These are phyloP conservation scores for Echinometra lucunter DNA, from an alignment of 53 echinoderm and acorn worm species.

Conservation along the genomic window DNA sequence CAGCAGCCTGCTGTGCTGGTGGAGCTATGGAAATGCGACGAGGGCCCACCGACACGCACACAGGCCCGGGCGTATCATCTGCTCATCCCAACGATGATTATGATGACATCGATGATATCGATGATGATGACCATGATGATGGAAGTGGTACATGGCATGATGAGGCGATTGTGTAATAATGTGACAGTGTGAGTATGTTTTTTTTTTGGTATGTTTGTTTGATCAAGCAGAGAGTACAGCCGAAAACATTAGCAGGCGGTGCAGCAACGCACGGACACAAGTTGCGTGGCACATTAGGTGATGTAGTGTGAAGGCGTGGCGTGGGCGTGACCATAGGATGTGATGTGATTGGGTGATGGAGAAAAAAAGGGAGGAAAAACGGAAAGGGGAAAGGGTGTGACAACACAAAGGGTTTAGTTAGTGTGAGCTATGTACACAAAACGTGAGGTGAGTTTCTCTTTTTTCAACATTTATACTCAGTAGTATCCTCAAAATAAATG, in stretches of 20 bases:
- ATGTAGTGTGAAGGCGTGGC: slow-evolving; percentile 64
- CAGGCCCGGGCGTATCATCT: slow-evolving; percentile 95
- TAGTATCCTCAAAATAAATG: slow-evolving; percentile 40
- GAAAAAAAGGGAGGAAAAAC: slow-evolving; percentile 75
- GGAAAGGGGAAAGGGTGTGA: slow-evolving; percentile 60
- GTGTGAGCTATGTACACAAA: slow-evolving; percentile 68
- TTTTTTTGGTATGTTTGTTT: slow-evolving; percentile 9
- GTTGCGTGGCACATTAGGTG: slow-evolving; percentile 68
- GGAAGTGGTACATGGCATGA: slow-evolving; percentile 69
- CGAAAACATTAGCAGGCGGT: slow-evolving; percentile 60
- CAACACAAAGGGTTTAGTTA: slow-evolving; percentile 73
- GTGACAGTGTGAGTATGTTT: slow-evolving; percentile 64
- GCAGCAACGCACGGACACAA: slow-evolving; percentile 48
- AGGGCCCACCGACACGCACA: slow-evolving; percentile 88
- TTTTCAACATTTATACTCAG: slow-evolving; percentile 29
- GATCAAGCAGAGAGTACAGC: slow-evolving; percentile 54
- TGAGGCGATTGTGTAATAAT: slow-evolving; percentile 19
- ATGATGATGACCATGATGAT: slow-evolving; percentile 18
- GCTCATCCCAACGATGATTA: slow-evolving; percentile 10
- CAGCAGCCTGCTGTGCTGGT: slow-evolving; percentile 83
- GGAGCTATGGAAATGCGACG: slow-evolving; percentile 96
- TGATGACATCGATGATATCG: background rate
- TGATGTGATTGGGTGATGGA: slow-evolving; percentile 74
- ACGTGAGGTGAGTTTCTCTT: slow-evolving; percentile 57
- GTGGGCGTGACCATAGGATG: slow-evolving; percentile 65